A percentile compares a stretch with the other conserved stretches of the same genome.
phyloP scores from a whole-genome alignment of 2,888 invertebrate species.

The Noctua pronuba region DNA sequence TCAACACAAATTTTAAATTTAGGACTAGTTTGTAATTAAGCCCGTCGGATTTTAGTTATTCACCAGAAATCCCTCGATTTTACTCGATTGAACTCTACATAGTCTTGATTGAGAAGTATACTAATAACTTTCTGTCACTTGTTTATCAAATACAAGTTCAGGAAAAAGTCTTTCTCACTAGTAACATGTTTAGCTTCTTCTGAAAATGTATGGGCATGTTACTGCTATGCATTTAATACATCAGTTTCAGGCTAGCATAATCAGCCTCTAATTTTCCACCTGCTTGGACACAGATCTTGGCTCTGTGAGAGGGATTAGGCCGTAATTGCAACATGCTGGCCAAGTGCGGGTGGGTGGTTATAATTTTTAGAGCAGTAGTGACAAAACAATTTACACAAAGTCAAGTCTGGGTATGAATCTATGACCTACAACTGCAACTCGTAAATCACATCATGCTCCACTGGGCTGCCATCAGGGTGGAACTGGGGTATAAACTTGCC shows the following conservation, averaged over 20 bases:
- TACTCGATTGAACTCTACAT: neutral
- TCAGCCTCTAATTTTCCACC: neutral
- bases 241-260: neutral
- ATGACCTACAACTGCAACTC: neutral
- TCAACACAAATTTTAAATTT: neutral
- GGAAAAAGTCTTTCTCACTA: neutral
- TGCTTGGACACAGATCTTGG: neutral
- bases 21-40: neutral
- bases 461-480: neutral
- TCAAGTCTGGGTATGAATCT: neutral
- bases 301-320: neutral
- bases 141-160: slow-evolving; percentile 1
- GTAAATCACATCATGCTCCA: neutral
- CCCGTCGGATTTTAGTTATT: neutral
- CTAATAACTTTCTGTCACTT: neutral
- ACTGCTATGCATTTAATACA: neutral
- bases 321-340: neutral
- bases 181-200: slow-evolving; percentile 19
- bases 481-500: neutral
- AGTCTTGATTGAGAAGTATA: neutral
- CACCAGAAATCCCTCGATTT: neutral
- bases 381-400: neutral
- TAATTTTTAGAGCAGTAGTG: neutral
- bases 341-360: neutral
- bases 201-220: slow-evolving; percentile 7